These are phyloP conservation scores for Trachymyrmex cornetzi DNA, from an alignment of 1,140 invertebrate species.

Conservation along the genomic window DNA sequence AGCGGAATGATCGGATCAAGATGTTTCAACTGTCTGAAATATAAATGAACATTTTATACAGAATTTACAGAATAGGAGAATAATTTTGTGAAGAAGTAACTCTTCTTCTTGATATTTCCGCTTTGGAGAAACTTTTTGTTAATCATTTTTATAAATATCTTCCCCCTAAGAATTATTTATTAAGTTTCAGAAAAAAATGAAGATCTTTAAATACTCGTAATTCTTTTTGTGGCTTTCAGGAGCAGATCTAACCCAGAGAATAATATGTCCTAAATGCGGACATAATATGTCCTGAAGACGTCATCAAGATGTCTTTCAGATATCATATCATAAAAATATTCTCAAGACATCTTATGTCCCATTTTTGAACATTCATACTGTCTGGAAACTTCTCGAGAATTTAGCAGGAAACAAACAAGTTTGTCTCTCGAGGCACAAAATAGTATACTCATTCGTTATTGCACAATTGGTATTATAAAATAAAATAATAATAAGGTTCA, in stretches of 20 bases:
- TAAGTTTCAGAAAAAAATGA: background rate
- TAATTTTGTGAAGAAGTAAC: background rate
- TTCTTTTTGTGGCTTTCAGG: background rate
- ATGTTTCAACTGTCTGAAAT: background rate
- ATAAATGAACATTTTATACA: background rate
- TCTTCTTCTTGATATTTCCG: background rate
- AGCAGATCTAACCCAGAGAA: background rate
- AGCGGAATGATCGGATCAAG: conserved; percentile 13
- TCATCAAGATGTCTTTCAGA: no score
- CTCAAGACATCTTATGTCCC: no score
- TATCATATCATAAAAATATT: no score
- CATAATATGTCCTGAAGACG: no score
- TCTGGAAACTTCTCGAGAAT: background rate
- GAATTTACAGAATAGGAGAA: background rate
- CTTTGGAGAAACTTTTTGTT: background rate
- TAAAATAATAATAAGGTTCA: no score
- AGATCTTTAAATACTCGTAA: background rate
- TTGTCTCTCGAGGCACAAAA: background rate
- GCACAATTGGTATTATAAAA: conserved; percentile 28
- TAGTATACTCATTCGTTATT: background rate
- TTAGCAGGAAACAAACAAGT: conserved; percentile 8
- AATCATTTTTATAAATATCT: background rate
- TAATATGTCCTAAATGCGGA: no score
- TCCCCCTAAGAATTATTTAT: background rate
- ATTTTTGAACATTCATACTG: no score